Evolutionary conservation across 2,113 vertebrate species (phyloP).

Genomic region (Triplophysa tibetana): DNA sequence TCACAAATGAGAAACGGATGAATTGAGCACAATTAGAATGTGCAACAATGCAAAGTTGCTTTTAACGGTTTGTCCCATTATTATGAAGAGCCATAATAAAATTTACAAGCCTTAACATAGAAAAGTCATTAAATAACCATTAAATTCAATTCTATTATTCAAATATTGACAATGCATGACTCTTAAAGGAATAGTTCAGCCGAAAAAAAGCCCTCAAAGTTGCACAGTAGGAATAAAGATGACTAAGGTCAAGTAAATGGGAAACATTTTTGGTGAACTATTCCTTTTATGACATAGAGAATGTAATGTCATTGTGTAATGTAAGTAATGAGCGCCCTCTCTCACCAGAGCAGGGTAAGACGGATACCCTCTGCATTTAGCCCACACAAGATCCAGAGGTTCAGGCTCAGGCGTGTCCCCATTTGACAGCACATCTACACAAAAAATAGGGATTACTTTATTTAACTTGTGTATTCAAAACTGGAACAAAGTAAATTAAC

Average conservation of each 20-base stretch:
- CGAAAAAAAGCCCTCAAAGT: no score
- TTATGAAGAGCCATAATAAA: neutral
- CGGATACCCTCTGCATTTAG: constrained; percentile 96
- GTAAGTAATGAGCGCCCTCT: constrained; percentile 15
- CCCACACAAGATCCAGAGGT: constrained; percentile 94
- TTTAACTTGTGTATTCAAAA: neutral
- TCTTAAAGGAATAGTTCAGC: no score
- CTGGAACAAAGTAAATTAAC: no score
- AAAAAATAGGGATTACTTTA: constrained; percentile 9
- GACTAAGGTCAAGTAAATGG: neutral
- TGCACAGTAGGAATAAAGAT: no score
- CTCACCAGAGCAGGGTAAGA: constrained; percentile 97
- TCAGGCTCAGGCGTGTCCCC: constrained; percentile 86
- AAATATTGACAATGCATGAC: neutral
- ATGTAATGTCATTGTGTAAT: neutral
- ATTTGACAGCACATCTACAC: constrained; percentile 78
- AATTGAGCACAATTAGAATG: no score
- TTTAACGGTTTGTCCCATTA: neutral
- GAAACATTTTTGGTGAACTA: neutral
- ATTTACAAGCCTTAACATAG: neutral
- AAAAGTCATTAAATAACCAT: neutral
- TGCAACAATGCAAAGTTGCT: neutral
- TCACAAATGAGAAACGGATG: no score
- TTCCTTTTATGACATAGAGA: neutral
- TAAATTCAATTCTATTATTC: neutral